Evolutionary conservation across 2,113 vertebrate genomes (phyloP), one percentile per base, ranked within the genome.

Genomic region (Tor tambroides): DNA sequence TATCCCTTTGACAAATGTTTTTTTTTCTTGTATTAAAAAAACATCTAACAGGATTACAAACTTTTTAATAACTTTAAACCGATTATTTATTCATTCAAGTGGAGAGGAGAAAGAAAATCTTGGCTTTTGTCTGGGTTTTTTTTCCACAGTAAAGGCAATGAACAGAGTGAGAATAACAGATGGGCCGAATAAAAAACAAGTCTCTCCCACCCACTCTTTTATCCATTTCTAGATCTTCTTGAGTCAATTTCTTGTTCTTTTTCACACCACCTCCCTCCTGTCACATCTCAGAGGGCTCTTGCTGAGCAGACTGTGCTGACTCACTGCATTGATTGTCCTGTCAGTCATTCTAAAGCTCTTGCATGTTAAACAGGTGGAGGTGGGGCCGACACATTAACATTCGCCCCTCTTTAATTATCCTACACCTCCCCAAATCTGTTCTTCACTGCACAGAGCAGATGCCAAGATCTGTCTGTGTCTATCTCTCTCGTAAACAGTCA

Each of bases 291-390:
- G 59, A 46, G 80, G 80, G n/a, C 38, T 67, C 80, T 46, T 46
- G 38, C 80, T 56, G 59, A 86, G 79, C 81, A 82, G 82, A 78
- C 81, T 82, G 32, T 72, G 77, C 89, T 87, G 85, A 87, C 80
- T 86, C 86, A 86, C 72, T 75, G 65, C 49, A 75, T 84, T 30
- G 51, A 79, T 56, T 46, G 43, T 46, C 67, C 65, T 46, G 76
- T 89, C 88, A 88, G 30, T 89, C 85, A 82, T n/a, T 72, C 35
- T 23, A 6, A 49, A 75, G 15, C 49, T 8, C 35, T 15, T 74
- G 85, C 83, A 61, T 84, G 67, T 61, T 71, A 85, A 88, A 67
- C 80, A 86, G 72, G 51, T 79, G 51, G 77, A 61, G 61, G 83
- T 17, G 38, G 79, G 32, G 46, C 65, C 54, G 51, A 88, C 46